These are phyloP conservation scores for Tetramorium simillimum DNA, from an alignment of 1,140 invertebrate genomes.

Conservation along the genomic window DNA sequence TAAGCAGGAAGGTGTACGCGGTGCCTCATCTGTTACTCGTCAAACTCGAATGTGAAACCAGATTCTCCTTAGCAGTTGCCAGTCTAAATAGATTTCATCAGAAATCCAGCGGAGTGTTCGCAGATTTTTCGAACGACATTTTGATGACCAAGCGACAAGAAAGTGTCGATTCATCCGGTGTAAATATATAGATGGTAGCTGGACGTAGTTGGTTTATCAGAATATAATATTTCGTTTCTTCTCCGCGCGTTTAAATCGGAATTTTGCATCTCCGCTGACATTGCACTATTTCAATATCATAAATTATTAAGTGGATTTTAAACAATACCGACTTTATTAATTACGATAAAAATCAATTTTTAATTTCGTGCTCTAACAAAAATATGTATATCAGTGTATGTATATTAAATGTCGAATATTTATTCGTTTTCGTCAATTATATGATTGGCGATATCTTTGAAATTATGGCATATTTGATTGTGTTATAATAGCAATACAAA, in stretches of 20 bases:
- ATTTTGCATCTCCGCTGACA: background rate
- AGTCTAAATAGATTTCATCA: constrained; percentile 33
- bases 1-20: background rate
- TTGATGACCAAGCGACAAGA: background rate
- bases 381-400: background rate
- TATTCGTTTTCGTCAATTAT: background rate
- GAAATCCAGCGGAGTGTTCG: background rate
- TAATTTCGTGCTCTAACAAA: background rate
- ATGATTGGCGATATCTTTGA: background rate
- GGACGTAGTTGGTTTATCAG: background rate
- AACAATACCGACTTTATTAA: background rate
- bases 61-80: constrained; percentile 28
- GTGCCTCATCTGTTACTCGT: constrained; percentile 28
- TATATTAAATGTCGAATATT: background rate
- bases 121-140: constrained; percentile 1
- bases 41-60: constrained; percentile 60
- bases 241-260: background rate
- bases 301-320: constrained; percentile 1
- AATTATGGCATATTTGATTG: background rate
- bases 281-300: background rate
- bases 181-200: background rate
- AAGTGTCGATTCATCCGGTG: background rate
- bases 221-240: background rate
- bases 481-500: background rate
- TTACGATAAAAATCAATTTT: background rate